Base-by-base conservation (phyloP, 2,113 vertebrate genomes). In the Varanus salvator region DNA sequence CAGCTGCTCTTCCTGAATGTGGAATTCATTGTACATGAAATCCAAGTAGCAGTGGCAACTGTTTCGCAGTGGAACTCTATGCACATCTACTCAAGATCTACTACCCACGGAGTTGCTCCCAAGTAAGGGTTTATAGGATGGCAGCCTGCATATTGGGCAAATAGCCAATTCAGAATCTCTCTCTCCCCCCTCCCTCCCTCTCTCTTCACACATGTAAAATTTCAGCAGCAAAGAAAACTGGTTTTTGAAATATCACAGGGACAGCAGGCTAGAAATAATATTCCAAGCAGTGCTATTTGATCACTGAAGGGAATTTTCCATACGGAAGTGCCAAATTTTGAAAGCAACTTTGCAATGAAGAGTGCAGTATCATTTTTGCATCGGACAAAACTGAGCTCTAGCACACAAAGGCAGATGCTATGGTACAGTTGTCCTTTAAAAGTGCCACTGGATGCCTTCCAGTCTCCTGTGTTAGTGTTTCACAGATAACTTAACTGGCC, bases 171-270 rank as follows among this genome's bases (percentile, higher is more conserved):
- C 19, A 38, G 48, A 89, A 88, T 68, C 14, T 72, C 54, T 38
- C n/a, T 64, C 57, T 60, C 57, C 11, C 69, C 31, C n/a, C 69
- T 31, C 48, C 54, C 38, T 71, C 4, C 34, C 31, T 80, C 21
- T 38, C 29, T 38, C 29, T 44, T 50, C 12, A 15, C 23, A 88
- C 38, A 23, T 71, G 66, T 71, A 23, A 71, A 66, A 76, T 89
- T 77, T 77, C 74, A 90, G 9, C 50, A 4, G 38, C 66, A 71
- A 90, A 23, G 57, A 85, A 88, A 80, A 80, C 89, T 82, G 84
- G 50, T 83, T 52, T 31, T 85, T 31, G 72, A 31, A 82, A 0
- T 27, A 31, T 14, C 80, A 19, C 25, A 78, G 1, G 2, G 4
- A 68, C 3, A 75, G 4, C 29, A 52, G 0, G 29, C 48, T 83